These are phyloP conservation scores for Melanotaenia boesemani DNA, from an alignment of 2,797 vertebrate species.

Conservation along the genomic window DNA sequence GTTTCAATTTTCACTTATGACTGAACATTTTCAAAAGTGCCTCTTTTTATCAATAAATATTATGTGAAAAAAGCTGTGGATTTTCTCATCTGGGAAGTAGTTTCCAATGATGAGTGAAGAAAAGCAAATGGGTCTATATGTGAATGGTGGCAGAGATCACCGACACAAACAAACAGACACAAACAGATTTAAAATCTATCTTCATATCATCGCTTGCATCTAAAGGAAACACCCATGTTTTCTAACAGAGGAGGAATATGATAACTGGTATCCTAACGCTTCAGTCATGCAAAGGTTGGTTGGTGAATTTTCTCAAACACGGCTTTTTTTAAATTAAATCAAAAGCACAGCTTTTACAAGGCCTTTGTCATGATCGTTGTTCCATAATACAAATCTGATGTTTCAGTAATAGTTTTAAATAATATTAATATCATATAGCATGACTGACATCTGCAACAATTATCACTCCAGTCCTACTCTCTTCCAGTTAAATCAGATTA, in stretches of 20 bases:
- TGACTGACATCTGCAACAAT: not conserved
- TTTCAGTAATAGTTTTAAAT: not conserved
- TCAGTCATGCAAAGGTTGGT: not conserved
- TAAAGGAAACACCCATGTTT: constrained; percentile 15
- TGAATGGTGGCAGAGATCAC: not conserved
- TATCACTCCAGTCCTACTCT: not conserved
- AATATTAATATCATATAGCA: not conserved
- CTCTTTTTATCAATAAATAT: not conserved
- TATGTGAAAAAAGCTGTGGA: not conserved
- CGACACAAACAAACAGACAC: not conserved
- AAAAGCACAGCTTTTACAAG: not conserved
- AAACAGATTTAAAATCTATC: constrained; percentile 26
- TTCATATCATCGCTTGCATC: not conserved
- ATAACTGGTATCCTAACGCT: constrained; percentile 15
- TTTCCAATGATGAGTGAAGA: constrained; percentile 12
- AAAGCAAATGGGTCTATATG: not conserved
- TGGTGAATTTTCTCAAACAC: not conserved
- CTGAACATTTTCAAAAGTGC: not conserved
- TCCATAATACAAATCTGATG: not conserved
- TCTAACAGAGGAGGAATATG: constrained; percentile 40
- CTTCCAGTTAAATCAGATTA: no score
- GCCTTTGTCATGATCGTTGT: not conserved
- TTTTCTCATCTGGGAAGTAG: not conserved
- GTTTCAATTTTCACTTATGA: not conserved
- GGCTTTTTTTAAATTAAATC: no score